Base-by-base conservation (phyloP, 1,140 invertebrate genomes). In the Scaptomyza hsui region DNA sequence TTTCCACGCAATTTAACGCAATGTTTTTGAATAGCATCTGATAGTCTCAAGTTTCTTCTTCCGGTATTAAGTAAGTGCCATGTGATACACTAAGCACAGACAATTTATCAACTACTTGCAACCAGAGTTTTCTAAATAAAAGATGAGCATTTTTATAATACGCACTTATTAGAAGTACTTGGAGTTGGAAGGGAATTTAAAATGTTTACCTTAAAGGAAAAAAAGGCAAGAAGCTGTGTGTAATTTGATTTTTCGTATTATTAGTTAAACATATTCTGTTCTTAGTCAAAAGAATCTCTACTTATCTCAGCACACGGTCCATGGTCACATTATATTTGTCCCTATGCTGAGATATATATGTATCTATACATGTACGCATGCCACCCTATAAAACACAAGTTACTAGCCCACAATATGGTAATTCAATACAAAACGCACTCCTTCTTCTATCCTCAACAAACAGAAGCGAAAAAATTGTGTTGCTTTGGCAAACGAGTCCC, bases 1-100 rank as follows among this genome's bases (percentile, higher is more conserved):
- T 85, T 85, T 85, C 72, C 81, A 70, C 64, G 69, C 80, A 85
- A 85, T 85, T 85, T 85, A 86, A 81, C 80, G 75, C 68, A 77
- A 74, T 74, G 64, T 86, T 74, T 29, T 57, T 44, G 15, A 64
- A 71, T 35, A 32, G 67, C 32, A 21, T 7, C 47, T 39, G 42
- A 48, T 21, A 18, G 37, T 51, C 29, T 35, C 29, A 26, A 10
- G 18, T 13, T n/a, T 44, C 32, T 15, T 42, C 41, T n/a, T 37
- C n/a, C n/a, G n/a, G n/a, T 37, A n/a, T 37, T 12, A n/a, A 37
- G 32, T 37, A 37, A 12, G n/a, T 37, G n/a, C 32, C 32, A n/a
- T n/a, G n/a, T 37, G 10, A n/a, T n/a, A n/a, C 32, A n/a, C 32
- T 37, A 37, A 37, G 32, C 32, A 37, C 32, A n/a, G 3, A n/a